Evolutionary conservation across 2,113 vertebrate species (phyloP).

Genomic region (Hypomesus transpacificus): DNA sequence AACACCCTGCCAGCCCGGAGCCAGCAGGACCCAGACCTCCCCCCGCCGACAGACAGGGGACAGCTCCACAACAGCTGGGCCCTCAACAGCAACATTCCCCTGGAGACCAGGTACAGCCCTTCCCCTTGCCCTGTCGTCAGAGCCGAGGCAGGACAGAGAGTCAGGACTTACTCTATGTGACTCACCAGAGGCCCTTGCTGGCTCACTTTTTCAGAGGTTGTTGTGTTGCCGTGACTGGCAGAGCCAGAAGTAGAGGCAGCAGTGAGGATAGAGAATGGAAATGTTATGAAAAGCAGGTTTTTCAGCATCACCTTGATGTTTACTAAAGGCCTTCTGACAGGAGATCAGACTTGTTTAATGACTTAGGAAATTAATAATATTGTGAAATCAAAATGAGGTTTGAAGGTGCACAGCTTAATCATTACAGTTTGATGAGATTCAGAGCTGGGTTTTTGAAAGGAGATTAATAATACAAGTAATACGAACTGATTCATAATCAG

Average conservation of each 20-base stretch:
- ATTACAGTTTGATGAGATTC: slow-evolving; percentile 1
- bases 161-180: too few species aligned
- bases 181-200: too few species aligned
- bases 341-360: neutral
- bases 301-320: too few species aligned
- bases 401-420: slow-evolving; percentile 5
- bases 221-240: too few species aligned
- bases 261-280: too few species aligned
- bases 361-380: slow-evolving; percentile 11
- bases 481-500: neutral
- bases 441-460: neutral
- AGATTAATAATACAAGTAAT: neutral
- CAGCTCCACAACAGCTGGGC: slow-evolving; percentile 98
- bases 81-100: slow-evolving; percentile 94
- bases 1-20: slow-evolving; percentile 90
- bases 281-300: too few species aligned
- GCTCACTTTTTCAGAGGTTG: too few species aligned
- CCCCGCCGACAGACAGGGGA: slow-evolving; percentile 58
- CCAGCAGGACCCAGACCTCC: slow-evolving; percentile 69
- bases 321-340: too few species aligned
- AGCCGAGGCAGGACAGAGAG: neutral
- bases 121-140: neutral
- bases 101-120: slow-evolving; percentile 86
- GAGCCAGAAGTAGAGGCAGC: too few species aligned
- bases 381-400: slow-evolving; percentile 25